Evolutionary conservation across 2,797 vertebrate species (phyloP).

Genomic region (Galagoides demidoff): DNA sequence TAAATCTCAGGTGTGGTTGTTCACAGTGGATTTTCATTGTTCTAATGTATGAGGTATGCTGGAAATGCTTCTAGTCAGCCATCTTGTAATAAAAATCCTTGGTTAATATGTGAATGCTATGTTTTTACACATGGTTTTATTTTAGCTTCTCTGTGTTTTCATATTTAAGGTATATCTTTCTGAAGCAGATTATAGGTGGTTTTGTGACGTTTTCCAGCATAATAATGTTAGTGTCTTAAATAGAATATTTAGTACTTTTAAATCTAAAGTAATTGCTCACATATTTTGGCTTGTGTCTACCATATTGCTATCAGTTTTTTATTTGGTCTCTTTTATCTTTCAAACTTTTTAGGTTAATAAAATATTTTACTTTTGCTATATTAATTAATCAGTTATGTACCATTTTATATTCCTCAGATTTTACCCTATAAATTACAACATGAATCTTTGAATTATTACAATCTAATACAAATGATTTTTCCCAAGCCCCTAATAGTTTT

Average conservation of each 20-base stretch:
- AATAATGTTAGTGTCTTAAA: neutral
- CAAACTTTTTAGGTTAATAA: neutral
- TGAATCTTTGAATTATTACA: neutral
- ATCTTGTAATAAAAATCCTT: no score
- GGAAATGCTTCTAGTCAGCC: no score
- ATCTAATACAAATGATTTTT: neutral
- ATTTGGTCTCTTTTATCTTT: constrained; percentile 25
- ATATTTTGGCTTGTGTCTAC: neutral
- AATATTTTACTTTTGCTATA: neutral
- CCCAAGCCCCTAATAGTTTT: neutral
- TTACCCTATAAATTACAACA: neutral
- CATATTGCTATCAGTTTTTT: neutral
- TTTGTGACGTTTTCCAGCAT: neutral
- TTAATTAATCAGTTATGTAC: neutral
- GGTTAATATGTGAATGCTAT: neutral
- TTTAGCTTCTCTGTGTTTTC: neutral
- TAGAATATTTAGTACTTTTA: neutral
- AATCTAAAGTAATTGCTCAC: neutral
- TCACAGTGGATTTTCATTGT: no score
- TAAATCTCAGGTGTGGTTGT: no score
- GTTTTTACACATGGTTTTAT: neutral
- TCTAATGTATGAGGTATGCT: no score
- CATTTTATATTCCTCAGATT: neutral
- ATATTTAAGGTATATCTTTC: neutral
- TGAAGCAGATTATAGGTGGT: neutral